Conservation (phyloP, 2,888 invertebrate genomes). For the Agonopterix arenella region DNA sequence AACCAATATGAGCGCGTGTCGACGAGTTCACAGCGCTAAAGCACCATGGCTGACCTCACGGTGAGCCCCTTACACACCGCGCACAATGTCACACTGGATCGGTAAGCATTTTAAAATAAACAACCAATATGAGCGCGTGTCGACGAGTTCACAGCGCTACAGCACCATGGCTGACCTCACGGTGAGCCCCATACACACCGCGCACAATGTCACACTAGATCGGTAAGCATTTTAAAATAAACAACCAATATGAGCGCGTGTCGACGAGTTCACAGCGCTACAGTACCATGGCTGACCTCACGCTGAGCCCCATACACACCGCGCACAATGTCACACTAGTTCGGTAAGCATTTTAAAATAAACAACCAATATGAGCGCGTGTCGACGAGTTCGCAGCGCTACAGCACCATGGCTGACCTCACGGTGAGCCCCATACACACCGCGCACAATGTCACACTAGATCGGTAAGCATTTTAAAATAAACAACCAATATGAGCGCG, state of each 20-base stretch:
- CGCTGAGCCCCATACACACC: slow-evolving; percentile 56
- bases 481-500: slow-evolving; percentile 69
- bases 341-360: slow-evolving; percentile 32
- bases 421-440: slow-evolving; percentile 58
- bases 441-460: slow-evolving; percentile 42
- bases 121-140: slow-evolving; percentile 69
- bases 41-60: slow-evolving; percentile 47
- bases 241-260: slow-evolving; percentile 70
- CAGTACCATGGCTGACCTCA: slow-evolving; percentile 47
- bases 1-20: slow-evolving; percentile 70
- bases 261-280: slow-evolving; percentile 51
- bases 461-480: slow-evolving; percentile 34
- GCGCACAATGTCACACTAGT: slow-evolving; percentile 50
- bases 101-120: slow-evolving; percentile 34
- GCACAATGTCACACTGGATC: slow-evolving; percentile 49
- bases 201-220: slow-evolving; percentile 50
- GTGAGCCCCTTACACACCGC: slow-evolving; percentile 56
- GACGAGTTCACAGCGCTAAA: slow-evolving; percentile 47
- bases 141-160: slow-evolving; percentile 50
- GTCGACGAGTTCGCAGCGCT: slow-evolving; percentile 50
- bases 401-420: slow-evolving; percentile 47
- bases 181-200: slow-evolving; percentile 55
- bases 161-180: slow-evolving; percentile 48
- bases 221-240: slow-evolving; percentile 32
- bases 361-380: slow-evolving; percentile 70